Percentiles rank a stretch among this genome's conserved stretches.
These are phyloP conservation scores for Poicephalus meyeri DNA, from an alignment of 2,113 vertebrate genomes.

Conservation along the genomic window DNA sequence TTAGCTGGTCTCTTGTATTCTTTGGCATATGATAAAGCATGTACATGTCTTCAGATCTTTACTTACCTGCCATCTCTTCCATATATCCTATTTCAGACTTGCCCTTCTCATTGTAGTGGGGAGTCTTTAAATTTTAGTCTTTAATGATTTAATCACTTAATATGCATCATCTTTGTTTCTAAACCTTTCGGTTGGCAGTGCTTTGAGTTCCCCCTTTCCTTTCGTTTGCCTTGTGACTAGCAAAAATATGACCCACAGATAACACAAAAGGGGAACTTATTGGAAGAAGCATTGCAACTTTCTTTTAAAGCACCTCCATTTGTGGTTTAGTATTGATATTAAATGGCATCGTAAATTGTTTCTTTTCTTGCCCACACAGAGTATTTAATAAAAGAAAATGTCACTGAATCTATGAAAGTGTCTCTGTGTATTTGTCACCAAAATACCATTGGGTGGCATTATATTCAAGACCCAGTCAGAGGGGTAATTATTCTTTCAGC, in stretches of 20 bases:
- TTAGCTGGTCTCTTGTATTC: not conserved
- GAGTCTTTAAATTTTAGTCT: not conserved
- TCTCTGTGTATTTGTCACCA: slow-evolving; percentile 28
- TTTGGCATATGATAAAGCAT: not conserved
- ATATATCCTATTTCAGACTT: not conserved
- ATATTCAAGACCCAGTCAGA: slow-evolving; percentile 13
- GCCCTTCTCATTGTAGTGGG: not conserved
- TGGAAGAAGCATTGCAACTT: not conserved
- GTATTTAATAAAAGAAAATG: slow-evolving; percentile 23
- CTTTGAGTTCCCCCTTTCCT: not conserved
- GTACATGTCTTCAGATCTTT: not conserved
- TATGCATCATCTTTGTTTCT: not conserved
- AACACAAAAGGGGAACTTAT: not conserved
- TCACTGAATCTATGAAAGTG: not conserved
- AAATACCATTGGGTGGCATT: slow-evolving; percentile 4
- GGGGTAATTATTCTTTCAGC: slow-evolving; percentile 44
- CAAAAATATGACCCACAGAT: not conserved
- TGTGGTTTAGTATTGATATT: slow-evolving; percentile 6
- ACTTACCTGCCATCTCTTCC: not conserved
- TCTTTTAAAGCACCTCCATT: slow-evolving; percentile 2
- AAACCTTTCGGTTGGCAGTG: not conserved
- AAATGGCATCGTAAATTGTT: slow-evolving; percentile 5
- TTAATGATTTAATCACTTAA: not conserved
- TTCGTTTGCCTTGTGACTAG: not conserved
- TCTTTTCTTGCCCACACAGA: slow-evolving; percentile 30